These are phyloP conservation scores for Prochilodus magdalenae DNA, from an alignment of 2,113 vertebrate genomes.

Conservation along the genomic window DNA sequence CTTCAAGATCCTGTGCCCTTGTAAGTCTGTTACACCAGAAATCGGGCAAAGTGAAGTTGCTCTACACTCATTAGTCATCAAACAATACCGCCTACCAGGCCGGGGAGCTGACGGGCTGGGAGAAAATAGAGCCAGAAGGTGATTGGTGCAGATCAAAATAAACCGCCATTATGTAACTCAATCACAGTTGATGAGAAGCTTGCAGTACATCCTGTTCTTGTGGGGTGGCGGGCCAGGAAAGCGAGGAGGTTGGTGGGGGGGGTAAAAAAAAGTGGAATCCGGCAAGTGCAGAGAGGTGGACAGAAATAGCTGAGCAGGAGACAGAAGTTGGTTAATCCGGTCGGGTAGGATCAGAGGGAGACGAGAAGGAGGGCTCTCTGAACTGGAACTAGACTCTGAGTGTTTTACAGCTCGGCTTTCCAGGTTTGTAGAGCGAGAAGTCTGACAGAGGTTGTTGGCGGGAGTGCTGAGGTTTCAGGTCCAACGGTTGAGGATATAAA, in stretches of 20 bases:
- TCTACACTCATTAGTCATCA: conserved; percentile 31
- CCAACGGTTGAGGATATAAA: background rate
- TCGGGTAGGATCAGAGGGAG: conserved; percentile 28
- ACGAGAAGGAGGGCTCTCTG: conserved; percentile 24
- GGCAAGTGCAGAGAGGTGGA: background rate
- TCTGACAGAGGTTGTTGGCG: conserved; percentile 13
- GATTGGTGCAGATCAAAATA: conserved; percentile 32
- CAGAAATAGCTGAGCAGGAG: conserved; percentile 11
- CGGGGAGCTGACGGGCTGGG: background rate
- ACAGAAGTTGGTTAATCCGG: conserved; percentile 32
- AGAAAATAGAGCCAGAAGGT: background rate
- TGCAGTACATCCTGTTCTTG: background rate
- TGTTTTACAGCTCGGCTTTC: conserved; percentile 27
- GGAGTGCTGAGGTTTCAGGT: conserved; percentile 13
- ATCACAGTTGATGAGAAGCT: background rate
- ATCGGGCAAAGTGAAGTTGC: background rate
- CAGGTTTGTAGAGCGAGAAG: conserved; percentile 28
- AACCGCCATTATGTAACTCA: conserved; percentile 18
- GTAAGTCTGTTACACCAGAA: background rate
- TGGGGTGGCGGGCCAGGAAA: background rate
- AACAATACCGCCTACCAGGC: background rate
- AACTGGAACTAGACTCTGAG: conserved; percentile 21
- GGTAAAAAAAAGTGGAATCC: background rate
- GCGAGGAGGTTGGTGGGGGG: background rate
- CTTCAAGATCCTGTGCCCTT: background rate